Base-by-base conservation (phyloP, 1,140 invertebrate species). In the Semibalanus balanoides region DNA sequence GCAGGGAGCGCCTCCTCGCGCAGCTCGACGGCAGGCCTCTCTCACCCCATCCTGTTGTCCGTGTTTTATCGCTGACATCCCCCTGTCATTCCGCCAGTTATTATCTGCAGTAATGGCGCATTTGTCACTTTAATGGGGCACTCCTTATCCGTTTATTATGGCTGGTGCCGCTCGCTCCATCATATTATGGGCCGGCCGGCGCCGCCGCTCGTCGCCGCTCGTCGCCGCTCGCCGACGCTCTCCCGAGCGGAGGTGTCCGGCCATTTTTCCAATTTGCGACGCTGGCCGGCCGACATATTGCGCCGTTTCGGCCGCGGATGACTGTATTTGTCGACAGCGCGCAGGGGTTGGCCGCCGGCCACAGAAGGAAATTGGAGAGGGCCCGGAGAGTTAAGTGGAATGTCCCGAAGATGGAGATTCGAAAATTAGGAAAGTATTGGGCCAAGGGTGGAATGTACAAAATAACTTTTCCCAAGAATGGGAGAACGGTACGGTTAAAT, bases 141-240 rank as follows among this genome's bases (percentile, higher is more conserved):
- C 51, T 64, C 51, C 51, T 64, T 64, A 64, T 64, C 51, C 51
- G 51, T 64, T 64, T 64, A 64, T 64, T 64, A 64, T 64, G 22
- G 51, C 51, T 19, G 51, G 7, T 64, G 51, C 51, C 51, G 51
- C 22, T 25, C 51, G 51, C 51, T 64, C 51, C 51, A 64, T 64
- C 51, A 64, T 64, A 64, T 64, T 64, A 64, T 64, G 51, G 51
- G 51, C 51, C 11, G 51, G 1, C 7, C 7, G 51, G 7, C 51
- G 51, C 7, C 51, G 14, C 1, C 51, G 51, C 51, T 64, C 51
- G n/a, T n/a, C n/a, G n/a, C n/a, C n/a, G n/a, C n/a, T n/a, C n/a
- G n/a, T n/a, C n/a, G 51, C 22, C 7, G 51, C 7, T 64, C 51
- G 51, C 7, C 51, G 14, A 25, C 51, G 51, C 51, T 64, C 51